These are phyloP conservation scores for Bungarus multicinctus DNA, from an alignment of 2,113 vertebrate species.

Conservation along the genomic window DNA sequence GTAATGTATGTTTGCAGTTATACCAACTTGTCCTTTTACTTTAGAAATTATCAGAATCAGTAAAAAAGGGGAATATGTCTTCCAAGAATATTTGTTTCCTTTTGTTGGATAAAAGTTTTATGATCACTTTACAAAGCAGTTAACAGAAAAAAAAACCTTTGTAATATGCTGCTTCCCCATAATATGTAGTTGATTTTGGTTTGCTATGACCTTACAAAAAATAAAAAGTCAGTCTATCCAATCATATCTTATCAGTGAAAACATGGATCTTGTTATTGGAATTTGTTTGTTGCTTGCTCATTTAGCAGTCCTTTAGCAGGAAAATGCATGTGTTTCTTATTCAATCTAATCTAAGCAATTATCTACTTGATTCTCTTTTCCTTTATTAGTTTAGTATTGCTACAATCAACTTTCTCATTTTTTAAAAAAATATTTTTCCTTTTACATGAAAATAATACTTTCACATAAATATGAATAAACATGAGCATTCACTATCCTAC, in stretches of 20 bases:
- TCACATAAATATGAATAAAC: background rate
- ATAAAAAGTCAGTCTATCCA: background rate
- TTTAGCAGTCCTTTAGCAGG: background rate
- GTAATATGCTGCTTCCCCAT: background rate
- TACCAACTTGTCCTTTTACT: background rate
- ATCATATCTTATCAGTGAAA: background rate
- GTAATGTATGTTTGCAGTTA: background rate
- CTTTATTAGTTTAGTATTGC: background rate
- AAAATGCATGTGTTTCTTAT: background rate
- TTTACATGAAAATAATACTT: background rate
- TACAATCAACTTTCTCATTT: background rate
- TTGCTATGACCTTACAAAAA: background rate
- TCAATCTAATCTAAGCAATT: background rate
- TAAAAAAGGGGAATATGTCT: background rate
- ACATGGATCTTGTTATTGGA: background rate
- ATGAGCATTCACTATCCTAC: background rate
- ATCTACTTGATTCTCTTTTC: background rate
- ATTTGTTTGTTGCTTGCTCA: background rate
- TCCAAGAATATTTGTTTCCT: background rate
- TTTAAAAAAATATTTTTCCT: background rate
- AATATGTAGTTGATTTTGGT: background rate
- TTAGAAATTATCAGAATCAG: background rate
- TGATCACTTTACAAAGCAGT: background rate
- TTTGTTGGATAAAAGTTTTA: background rate
- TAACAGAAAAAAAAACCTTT: background rate